phyloP scores from a whole-genome alignment of 2,113 vertebrate species.

The Alethe castanea region DNA sequence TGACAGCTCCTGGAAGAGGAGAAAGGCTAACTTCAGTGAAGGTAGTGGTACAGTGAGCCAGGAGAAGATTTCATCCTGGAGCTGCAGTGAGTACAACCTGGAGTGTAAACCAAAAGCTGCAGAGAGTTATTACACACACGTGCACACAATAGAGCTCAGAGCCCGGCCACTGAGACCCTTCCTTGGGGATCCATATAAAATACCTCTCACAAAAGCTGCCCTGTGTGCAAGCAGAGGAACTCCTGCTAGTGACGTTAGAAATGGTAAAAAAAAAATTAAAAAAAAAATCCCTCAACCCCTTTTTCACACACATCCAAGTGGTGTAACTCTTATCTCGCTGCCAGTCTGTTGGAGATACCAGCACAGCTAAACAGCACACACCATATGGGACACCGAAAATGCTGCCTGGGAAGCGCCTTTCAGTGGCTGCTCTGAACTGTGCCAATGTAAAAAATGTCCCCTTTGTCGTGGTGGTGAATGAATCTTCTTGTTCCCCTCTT shows the following conservation, averaged over 20 bases:
- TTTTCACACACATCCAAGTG: not conserved
- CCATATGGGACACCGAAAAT: not conserved
- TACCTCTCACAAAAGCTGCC: slow-evolving; percentile 49
- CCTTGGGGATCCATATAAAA: slow-evolving; percentile 60
- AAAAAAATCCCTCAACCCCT: not conserved
- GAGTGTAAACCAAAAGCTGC: not conserved
- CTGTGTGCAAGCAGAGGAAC: slow-evolving; percentile 22
- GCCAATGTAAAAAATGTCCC: slow-evolving; percentile 17
- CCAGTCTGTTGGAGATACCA: not conserved
- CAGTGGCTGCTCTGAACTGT: not conserved
- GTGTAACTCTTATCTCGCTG: not conserved
- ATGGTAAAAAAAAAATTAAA: not conserved
- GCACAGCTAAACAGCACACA: not conserved
- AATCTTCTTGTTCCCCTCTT: slow-evolving; percentile 52
- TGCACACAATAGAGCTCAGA: slow-evolving; percentile 13
- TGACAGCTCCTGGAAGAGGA: not conserved
- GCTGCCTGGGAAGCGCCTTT: not conserved
- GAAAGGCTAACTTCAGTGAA: not conserved
- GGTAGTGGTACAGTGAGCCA: not conserved
- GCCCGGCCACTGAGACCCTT: not conserved
- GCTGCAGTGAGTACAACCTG: not conserved
- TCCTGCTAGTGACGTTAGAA: slow-evolving; percentile 22
- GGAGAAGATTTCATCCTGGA: not conserved
- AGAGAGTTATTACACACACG: not conserved
- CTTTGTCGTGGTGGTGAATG: slow-evolving; percentile 45